These are phyloP conservation scores for Melanostoma mellinum DNA, from an alignment of 2,888 invertebrate species.

Conservation along the genomic window DNA sequence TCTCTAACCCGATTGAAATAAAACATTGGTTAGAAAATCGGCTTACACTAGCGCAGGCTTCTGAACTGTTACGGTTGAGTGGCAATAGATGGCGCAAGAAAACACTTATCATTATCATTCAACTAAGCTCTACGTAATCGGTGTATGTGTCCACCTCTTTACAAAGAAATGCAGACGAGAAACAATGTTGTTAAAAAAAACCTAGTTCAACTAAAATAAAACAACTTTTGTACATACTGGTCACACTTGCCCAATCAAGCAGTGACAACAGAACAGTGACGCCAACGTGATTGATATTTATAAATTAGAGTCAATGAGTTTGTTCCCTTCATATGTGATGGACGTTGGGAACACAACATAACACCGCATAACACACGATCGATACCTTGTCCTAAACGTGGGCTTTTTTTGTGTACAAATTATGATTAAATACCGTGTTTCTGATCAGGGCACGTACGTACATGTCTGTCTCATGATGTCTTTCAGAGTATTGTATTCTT, in stretches of 20 bases:
- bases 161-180: no score
- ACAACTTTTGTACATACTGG: neutral
- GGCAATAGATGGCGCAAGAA: no score
- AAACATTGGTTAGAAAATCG: no score
- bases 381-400: conserved; percentile 59
- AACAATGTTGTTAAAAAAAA: no score
- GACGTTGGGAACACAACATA: conserved; percentile 31
- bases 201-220: neutral
- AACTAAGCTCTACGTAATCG: no score
- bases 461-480: conserved; percentile 37
- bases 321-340: conserved; percentile 53
- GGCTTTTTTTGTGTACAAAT: conserved; percentile 51
- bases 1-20: no score
- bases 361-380: conserved; percentile 39
- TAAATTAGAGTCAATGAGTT: conserved; percentile 67
- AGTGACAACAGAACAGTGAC: conserved; percentile 41
- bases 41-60: no score
- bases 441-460: conserved; percentile 33
- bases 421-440: conserved; percentile 64
- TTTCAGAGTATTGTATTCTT: conserved; percentile 53
- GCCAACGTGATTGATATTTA: conserved; percentile 72
- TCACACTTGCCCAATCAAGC: neutral
- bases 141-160: no score
- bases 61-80: no score
- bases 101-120: no score